Conservation (phyloP, 2,797 vertebrate genomes). For the Cyprinella venusta region DNA sequence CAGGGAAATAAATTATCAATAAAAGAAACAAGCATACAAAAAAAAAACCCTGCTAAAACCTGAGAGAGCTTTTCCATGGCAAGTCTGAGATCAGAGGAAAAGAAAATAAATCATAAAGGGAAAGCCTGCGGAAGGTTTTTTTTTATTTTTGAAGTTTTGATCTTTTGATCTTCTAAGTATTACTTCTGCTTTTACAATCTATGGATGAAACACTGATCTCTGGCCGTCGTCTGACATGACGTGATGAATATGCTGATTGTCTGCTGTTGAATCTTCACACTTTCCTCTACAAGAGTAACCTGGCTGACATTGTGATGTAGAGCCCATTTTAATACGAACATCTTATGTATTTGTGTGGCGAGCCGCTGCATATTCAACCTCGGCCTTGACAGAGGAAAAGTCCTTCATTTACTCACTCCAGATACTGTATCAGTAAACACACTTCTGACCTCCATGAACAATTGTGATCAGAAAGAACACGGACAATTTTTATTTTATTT, state of each 20-base stretch:
- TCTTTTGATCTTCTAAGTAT: slow-evolving; percentile 39
- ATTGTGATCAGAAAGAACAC: background rate
- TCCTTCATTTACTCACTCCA: background rate
- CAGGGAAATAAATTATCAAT: background rate
- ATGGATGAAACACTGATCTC: background rate
- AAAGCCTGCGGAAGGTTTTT: background rate
- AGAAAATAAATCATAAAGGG: background rate
- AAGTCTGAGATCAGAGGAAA: slow-evolving; percentile 14
- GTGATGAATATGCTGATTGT: slow-evolving; percentile 10
- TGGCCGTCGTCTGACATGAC: background rate
- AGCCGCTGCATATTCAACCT: background rate
- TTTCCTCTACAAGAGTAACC: background rate
- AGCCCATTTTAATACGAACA: slow-evolving; percentile 3
- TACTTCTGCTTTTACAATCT: slow-evolving; percentile 24
- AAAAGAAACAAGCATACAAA: background rate
- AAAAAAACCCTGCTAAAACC: background rate
- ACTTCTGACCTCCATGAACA: background rate
- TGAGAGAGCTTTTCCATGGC: background rate
- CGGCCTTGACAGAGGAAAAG: background rate
- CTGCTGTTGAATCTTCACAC: too few species aligned
- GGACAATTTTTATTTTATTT: background rate
- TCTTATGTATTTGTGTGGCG: slow-evolving; percentile 1
- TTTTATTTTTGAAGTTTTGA: slow-evolving; percentile 7
- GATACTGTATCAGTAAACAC: background rate
- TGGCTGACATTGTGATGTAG: background rate